These are phyloP conservation scores for Fukomys damarensis DNA, from an alignment of 2,113 vertebrate species.

Conservation along the genomic window DNA sequence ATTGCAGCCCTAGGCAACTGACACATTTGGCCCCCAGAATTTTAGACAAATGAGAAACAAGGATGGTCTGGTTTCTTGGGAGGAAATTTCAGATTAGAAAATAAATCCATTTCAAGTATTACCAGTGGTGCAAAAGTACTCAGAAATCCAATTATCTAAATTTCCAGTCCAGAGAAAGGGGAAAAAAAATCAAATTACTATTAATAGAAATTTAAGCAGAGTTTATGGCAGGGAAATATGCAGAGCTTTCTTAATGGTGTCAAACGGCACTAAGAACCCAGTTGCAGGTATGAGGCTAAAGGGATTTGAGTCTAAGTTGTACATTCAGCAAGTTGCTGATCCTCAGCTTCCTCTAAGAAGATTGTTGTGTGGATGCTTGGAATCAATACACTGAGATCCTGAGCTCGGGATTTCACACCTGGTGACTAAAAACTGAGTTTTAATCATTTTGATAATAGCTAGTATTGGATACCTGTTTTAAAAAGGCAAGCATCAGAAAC, in stretches of 20 bases:
- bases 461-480: background rate
- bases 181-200: constrained; percentile 26
- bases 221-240: constrained; percentile 47
- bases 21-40: background rate
- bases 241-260: background rate
- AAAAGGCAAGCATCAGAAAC: background rate
- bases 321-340: background rate
- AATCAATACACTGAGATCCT: accelerated
- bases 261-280: background rate
- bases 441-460: background rate
- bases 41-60: background rate
- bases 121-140: background rate
- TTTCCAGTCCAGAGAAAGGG: constrained; percentile 15
- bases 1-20: background rate
- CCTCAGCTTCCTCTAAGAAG: background rate
- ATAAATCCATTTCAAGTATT: constrained; percentile 57
- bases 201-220: constrained; percentile 41
- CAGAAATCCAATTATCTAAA: constrained; percentile 65
- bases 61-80: background rate
- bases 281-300: background rate
- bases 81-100: constrained; percentile 47
- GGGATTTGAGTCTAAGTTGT: background rate
- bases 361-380: accelerated
- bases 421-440: background rate
- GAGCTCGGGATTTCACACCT: background rate